Evolutionary conservation across 2,888 invertebrate genomes (phyloP), one percentile per base, ranked within the genome.

Genomic region (Ctena decussata): DNA sequence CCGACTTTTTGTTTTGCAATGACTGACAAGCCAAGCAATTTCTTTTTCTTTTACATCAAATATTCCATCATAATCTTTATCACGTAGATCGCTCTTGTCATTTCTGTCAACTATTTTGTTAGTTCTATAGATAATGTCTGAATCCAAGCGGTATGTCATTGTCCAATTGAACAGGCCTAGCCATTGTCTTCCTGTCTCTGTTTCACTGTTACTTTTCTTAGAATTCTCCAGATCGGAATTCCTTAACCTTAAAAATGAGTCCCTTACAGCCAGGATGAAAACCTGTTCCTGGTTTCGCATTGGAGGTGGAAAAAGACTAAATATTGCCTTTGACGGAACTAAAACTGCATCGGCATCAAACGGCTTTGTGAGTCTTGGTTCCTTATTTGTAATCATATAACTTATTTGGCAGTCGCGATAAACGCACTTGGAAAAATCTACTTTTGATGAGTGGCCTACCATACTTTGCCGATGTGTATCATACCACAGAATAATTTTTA

Each of bases 1-100:
- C 35, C 46, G 44, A 21, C 79, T 80, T 8, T 24, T 18, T 32
- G 85, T 69, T 2, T 44, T 21, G 77, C 85, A 85, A 41, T 82
- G 77, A 46, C 82, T 82, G 12, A 85, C 85, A 32, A 77, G 44
- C 85, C 85, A 85, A 1, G 60, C 74, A 3, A 73, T 75, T 15
- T 21, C 24, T 24, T 76, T 76, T 49, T 53, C 30, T 35, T 80
- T 85, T 18, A 53, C 44, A n/a, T 46, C 24, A 32, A 53, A 78
- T 60, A 78, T 78, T 15, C 57, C 70, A 27, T 24, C 32, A 15
- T 80, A 75, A 30, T 80, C 30, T 37, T 73, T 69, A 15, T 37
- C 15, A n/a, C 49, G 1, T 21, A 12, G 18, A 1, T 35, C 18
- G 8, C 8, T 24, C 2, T 32, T 35, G 0, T 18, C 30, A 3